A percentile compares a stretch with the other conserved stretches of the same genome.
Conservation (phyloP, 2,888 invertebrate species). For the Phengaris alcon region DNA sequence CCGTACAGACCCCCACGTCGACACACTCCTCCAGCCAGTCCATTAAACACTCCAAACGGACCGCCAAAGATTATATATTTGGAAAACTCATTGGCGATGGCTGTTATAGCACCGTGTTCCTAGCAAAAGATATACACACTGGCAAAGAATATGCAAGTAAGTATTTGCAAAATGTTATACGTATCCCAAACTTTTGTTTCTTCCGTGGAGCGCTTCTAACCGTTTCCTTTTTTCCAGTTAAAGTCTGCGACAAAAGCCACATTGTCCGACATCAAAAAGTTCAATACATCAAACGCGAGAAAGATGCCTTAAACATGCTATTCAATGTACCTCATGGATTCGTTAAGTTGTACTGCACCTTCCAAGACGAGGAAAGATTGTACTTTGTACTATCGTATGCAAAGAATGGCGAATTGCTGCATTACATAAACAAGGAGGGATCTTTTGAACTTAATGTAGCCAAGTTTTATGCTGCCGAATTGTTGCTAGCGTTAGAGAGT, state of each 20-base stretch:
- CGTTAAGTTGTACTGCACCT: constrained; percentile 96
- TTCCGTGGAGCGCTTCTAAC: neutral
- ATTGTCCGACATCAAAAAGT: constrained; percentile 96
- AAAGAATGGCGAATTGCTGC: constrained; percentile 95
- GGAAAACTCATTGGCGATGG: constrained; percentile 98
- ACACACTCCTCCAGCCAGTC: constrained; percentile 67
- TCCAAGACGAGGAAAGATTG: constrained; percentile 94
- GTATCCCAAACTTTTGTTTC: neutral
- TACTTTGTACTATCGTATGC: constrained; percentile 98
- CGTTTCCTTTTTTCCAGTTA: constrained; percentile 83
- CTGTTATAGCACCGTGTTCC: constrained; percentile 96
- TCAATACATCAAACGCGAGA: constrained; percentile 95
- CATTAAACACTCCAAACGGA: constrained; percentile 80
- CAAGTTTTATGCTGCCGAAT: constrained; percentile 96
- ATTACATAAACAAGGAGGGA: constrained; percentile 93
- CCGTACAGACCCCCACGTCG: constrained; percentile 62
- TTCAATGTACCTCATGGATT: constrained; percentile 91
- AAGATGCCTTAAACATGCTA: constrained; percentile 93
- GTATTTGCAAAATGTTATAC: constrained; percentile 53
- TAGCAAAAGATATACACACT: constrained; percentile 94
- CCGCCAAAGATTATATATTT: constrained; percentile 95
- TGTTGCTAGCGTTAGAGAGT: constrained; percentile 93
- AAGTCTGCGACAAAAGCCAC: constrained; percentile 97
- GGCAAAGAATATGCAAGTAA: constrained; percentile 96
- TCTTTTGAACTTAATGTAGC: constrained; percentile 93